Evolutionary conservation across 2,888 invertebrate genomes (phyloP), one percentile per base, ranked within the genome.

Genomic region (Fissipunctia ypsillon): DNA sequence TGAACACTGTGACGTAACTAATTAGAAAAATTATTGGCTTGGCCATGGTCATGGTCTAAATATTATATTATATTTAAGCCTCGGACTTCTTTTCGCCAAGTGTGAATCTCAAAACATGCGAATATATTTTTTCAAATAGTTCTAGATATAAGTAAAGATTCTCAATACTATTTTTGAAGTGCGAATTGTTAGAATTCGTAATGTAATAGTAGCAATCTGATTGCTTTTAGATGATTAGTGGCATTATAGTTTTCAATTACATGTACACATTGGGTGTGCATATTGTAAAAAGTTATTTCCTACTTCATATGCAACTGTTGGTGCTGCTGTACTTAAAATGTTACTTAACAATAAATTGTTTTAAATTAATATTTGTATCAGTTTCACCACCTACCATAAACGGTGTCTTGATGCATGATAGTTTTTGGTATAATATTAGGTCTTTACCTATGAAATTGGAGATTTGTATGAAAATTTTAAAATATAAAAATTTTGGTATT

Each of bases 321-420:
- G 72, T 84, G 78, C 72, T 69, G 63, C 52, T 78, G 59, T 78
- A 76, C 67, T 78, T 73, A 6, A 77, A 80, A 69, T 59, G 64
- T 67, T 50, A 69, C 54, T n/a, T 61, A n/a, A 52, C 3, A 81
- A 82, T 84, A 63, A 61, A 72, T 50, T 35, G 10, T 66, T 28
- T 41, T 35, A 10, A 38, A 63, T 43, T 4, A 16, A 57, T 48
- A 19, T n/a, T 69, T 69, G 54, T 60, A 16, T 52, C 28, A 19
- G 0, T 52, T 41, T 22, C 12, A 19, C 50, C 0, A 41, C 25
- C 19, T 28, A 25, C 25, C 7, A 38, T 38, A 7, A 38, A 43
- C 7, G 3, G 61, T 6, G 19, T 25, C n/a, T 59, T n/a, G 16
- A n/a, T 25, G 19, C 25, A 10, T 41, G 35, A 35, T n/a, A 38